These are phyloP conservation scores for Eumerus sabulonum DNA, from an alignment of 2,888 invertebrate species.

Conservation along the genomic window DNA sequence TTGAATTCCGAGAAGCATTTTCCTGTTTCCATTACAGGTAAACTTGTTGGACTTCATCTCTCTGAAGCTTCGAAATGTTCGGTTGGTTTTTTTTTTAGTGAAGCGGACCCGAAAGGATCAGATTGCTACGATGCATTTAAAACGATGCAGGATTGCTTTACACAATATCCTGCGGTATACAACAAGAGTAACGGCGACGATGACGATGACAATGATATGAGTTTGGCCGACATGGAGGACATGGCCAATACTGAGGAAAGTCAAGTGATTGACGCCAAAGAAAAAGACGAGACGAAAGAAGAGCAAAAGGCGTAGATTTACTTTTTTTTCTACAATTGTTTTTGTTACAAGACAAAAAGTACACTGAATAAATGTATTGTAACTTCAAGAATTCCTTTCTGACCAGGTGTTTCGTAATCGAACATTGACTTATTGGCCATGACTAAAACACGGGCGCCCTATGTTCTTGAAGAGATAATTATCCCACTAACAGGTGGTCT, in stretches of 20 bases:
- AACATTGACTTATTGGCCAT: no score
- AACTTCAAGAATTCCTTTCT: neutral
- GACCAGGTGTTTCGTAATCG: no score
- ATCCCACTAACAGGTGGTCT: no score
- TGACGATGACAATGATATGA: conserved; percentile 79
- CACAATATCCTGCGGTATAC: conserved; percentile 91
- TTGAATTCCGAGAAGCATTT: conserved; percentile 95
- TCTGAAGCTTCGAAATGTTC: no score
- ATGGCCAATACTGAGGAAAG: conserved; percentile 54
- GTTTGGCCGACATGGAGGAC: conserved; percentile 72
- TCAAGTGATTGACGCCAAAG: conserved; percentile 1
- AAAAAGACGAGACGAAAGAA: conserved; percentile 9
- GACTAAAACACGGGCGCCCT: no score
- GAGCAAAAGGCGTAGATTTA: neutral
- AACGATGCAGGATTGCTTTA: conserved; percentile 94
- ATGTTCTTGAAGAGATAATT: no score
- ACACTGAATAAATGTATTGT: conserved; percentile 36
- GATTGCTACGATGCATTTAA: conserved; percentile 95
- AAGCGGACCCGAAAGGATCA: conserved; percentile 93
- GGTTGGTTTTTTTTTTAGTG: no score
- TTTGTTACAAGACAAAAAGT: conserved; percentile 34
- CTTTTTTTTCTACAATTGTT: conserved; percentile 9
- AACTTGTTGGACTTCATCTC: conserved; percentile 1
- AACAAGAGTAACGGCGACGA: conserved; percentile 85
- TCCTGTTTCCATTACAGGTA: conserved; percentile 94